Percentiles rank a stretch among this genome's conserved stretches.
Evolutionary conservation across 2,888 invertebrate genomes (phyloP).

Genomic region (Autographa pulchrina): DNA sequence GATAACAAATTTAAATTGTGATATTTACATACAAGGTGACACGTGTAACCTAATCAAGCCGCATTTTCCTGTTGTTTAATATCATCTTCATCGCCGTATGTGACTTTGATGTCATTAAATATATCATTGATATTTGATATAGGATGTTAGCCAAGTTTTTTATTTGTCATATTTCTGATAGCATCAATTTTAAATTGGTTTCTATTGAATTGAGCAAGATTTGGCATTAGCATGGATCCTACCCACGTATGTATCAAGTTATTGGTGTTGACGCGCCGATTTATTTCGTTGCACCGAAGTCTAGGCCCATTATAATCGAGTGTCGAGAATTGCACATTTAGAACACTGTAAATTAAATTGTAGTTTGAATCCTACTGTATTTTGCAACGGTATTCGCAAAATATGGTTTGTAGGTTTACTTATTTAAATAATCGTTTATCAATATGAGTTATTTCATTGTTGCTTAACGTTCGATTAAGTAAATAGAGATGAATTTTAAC

Average conservation of each 20-base stretch:
- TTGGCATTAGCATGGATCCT: slow-evolving; percentile 64
- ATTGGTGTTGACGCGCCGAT: slow-evolving; percentile 67
- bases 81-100: slow-evolving; percentile 14
- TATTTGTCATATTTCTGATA: neutral
- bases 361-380: slow-evolving; percentile 41
- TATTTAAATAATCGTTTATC: slow-evolving; percentile 4
- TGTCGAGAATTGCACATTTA: slow-evolving; percentile 61
- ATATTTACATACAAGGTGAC: slow-evolving; percentile 7
- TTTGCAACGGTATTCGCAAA: slow-evolving; percentile 47
- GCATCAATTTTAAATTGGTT: slow-evolving; percentile 10
- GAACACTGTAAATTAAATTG: slow-evolving; percentile 52
- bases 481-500: neutral
- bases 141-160: neutral
- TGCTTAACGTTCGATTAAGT: slow-evolving; percentile 2
- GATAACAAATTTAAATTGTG: slow-evolving; percentile 30
- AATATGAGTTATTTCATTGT: neutral
- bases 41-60: slow-evolving; percentile 23
- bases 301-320: slow-evolving; percentile 66
- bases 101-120: slow-evolving; percentile 5
- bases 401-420: slow-evolving; percentile 36
- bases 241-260: slow-evolving; percentile 68
- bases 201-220: slow-evolving; percentile 61
- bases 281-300: slow-evolving; percentile 66
- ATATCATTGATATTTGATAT: slow-evolving; percentile 7
- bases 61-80: slow-evolving; percentile 25